Base-by-base conservation (phyloP, 1,140 invertebrate species). In the Drosophila lacertosa region DNA sequence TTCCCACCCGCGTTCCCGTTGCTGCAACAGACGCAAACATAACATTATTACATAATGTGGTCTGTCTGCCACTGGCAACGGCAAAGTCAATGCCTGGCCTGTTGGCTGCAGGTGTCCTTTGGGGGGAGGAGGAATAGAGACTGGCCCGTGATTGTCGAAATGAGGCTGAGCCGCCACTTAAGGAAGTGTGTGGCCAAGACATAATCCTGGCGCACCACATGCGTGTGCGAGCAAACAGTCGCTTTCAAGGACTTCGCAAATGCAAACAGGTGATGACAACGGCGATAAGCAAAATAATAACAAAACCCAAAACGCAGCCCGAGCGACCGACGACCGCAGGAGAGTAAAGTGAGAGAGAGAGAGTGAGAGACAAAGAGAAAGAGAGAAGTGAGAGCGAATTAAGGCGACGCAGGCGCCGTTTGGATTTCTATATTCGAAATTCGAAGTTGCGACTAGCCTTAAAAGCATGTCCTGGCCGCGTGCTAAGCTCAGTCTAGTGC, bases 251-350 rank as follows among this genome's bases (percentile, higher is more conserved):
- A 89, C 86, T 89, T 47, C 60, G 33, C 55, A 77, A 81, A 89
- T 88, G 86, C 86, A 88, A 89, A 89, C 86, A 89, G 86, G 86
- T 89, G 86, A 89, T 79, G 81, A 78, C 77, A 81, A 71, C 72
- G 57, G 64, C 73, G 65, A 88, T 81, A 88, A 84, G 77, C 82
- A 88, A 81, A 86, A 86, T 86, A 86, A 86, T 88, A 86, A 86
- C 82, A 86, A 84, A 82, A 54, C 81, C 88, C 82, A 86, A 84
- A 82, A 54, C 81, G 42, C 55, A 73, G 50, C 44, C 32, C 39
- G 53, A 50, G 33, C 66, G 62, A 77, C 45, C 74, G 60, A 29
- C 54, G 62, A 51, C 74, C 59, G 24, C 48, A 62, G 45, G 68
- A 84, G 75, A 72, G 66, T 53, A 67, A 33, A 40, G 45, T 29